Evolutionary conservation across 2,888 invertebrate genomes (phyloP).

Genomic region (Catotricha subobsoleta): DNA sequence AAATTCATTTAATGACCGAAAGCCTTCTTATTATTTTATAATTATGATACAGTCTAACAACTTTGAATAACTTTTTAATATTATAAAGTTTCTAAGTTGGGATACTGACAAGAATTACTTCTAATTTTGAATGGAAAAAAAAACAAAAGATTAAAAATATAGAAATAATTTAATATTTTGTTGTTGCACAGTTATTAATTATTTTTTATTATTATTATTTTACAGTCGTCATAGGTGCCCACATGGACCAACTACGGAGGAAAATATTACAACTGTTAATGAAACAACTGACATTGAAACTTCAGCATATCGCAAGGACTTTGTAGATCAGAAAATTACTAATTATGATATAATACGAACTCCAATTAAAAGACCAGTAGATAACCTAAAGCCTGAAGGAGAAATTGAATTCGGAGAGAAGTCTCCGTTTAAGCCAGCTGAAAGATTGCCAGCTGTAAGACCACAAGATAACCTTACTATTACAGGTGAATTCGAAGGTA

Average conservation of each 20-base stretch:
- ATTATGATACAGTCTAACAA: too few relatives aligned
- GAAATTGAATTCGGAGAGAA: constrained; percentile 33
- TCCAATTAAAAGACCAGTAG: constrained; percentile 36
- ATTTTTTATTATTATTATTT: constrained; percentile 13
- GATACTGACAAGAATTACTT: too few relatives aligned
- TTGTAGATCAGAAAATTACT: constrained; percentile 29
- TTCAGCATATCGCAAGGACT: constrained; percentile 43
- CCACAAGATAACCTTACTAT: constrained; percentile 43
- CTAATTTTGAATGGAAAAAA: not conserved
- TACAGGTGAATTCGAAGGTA: constrained; percentile 50
- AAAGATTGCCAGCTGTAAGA: constrained; percentile 29
- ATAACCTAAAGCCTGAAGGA: constrained; percentile 43
- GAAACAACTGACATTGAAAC: constrained; percentile 29
- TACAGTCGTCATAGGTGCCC: constrained; percentile 69
- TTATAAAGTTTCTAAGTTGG: too few relatives aligned
- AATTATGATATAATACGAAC: constrained; percentile 28
- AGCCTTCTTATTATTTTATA: too few relatives aligned
- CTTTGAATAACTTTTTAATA: too few relatives aligned
- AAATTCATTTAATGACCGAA: too few relatives aligned
- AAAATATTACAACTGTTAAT: constrained; percentile 7
- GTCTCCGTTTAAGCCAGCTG: constrained; percentile 33
- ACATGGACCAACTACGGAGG: constrained; percentile 31
- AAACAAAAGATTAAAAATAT: not conserved
- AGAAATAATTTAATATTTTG: not conserved
- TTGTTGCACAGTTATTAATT: not conserved